phyloP scores from a whole-genome alignment of 2,797 vertebrate genomes.

The Helostoma temminkii region DNA sequence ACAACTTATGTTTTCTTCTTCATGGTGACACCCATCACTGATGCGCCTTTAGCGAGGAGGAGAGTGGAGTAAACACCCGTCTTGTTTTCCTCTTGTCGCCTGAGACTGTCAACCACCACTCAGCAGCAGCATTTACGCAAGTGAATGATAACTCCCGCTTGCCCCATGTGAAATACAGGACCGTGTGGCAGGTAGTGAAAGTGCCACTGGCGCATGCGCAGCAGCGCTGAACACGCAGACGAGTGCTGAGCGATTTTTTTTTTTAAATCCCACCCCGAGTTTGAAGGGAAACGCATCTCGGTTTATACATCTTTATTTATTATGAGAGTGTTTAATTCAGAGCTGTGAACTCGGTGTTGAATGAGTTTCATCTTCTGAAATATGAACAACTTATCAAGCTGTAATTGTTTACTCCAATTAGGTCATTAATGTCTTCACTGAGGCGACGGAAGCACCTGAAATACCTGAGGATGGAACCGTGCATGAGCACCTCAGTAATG shows the following conservation, averaged over 20 bases:
- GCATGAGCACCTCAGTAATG: neutral
- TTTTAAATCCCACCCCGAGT: conserved; percentile 61
- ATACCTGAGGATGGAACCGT: conserved; percentile 12
- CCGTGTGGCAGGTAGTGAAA: conserved; percentile 85
- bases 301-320: conserved; percentile 42
- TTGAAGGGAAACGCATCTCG: conserved; percentile 54
- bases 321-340: neutral
- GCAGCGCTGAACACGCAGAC: conserved; percentile 36
- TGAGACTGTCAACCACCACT: conserved; percentile 72
- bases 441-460: conserved; percentile 5
- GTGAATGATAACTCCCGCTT: conserved; percentile 78
- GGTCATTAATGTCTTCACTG: neutral
- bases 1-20: conserved; percentile 71
- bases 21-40: conserved; percentile 72
- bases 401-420: neutral
- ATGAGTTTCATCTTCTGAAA: neutral
- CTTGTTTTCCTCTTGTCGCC: conserved; percentile 69
- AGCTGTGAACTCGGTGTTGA: conserved; percentile 8
- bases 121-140: conserved; percentile 75
- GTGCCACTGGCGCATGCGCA: conserved; percentile 83
- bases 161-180: conserved; percentile 85
- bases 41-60: conserved; percentile 38
- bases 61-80: conserved; percentile 21
- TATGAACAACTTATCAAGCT: neutral
- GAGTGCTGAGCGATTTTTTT: conserved; percentile 27